Evolutionary conservation across 2,797 vertebrate genomes (phyloP).

Genomic region (Streptopelia turtur): DNA sequence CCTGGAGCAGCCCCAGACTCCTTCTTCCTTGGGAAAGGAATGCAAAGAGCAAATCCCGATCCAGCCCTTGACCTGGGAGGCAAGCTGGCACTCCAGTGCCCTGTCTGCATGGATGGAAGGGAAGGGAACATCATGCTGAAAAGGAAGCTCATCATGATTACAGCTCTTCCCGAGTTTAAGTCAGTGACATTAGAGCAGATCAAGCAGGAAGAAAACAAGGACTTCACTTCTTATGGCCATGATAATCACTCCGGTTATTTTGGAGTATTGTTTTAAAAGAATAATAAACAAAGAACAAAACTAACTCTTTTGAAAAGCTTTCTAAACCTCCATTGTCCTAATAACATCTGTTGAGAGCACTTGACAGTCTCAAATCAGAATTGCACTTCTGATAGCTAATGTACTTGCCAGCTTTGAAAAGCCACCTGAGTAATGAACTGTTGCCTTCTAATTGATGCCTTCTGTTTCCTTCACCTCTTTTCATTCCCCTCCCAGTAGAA

Average conservation of each 20-base stretch:
- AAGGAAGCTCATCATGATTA: neutral
- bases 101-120: accelerated
- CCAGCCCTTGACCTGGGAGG: neutral
- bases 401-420: conserved; percentile 54
- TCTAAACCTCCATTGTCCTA: conserved; percentile 37
- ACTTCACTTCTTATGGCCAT: neutral
- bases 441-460: conserved; percentile 21
- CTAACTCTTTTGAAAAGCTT: neutral
- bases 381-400: conserved; percentile 43
- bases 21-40: neutral
- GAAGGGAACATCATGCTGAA: neutral
- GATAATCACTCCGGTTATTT: neutral
- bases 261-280: neutral
- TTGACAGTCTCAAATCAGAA: neutral
- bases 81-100: neutral
- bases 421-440: conserved; percentile 44
- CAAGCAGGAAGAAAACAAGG: neutral
- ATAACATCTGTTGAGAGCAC: conserved; percentile 40
- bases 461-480: conserved; percentile 21
- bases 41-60: neutral
- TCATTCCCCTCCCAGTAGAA: neutral
- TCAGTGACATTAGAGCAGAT: neutral
- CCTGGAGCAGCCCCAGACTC: neutral
- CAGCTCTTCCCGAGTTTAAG: neutral
- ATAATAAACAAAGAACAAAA: neutral